phyloP scores from a whole-genome alignment of 2,888 invertebrate genomes.

The Rapana venosa region DNA sequence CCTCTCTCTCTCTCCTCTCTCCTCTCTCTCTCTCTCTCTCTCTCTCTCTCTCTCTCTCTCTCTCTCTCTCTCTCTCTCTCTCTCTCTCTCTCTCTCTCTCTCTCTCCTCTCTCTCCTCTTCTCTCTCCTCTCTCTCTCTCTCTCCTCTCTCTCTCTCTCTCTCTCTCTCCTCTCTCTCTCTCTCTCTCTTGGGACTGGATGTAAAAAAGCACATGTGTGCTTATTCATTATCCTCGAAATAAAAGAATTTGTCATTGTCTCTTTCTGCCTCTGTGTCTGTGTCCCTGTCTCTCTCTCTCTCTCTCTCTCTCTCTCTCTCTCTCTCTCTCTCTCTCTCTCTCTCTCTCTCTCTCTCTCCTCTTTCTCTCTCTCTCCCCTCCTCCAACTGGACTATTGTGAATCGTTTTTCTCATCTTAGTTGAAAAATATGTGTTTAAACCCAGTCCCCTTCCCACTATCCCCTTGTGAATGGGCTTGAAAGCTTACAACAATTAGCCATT shows the following conservation, averaged over 20 bases:
- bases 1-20: background rate
- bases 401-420: too few relatives aligned
- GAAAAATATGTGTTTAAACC: too few relatives aligned
- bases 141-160: background rate
- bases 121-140: background rate
- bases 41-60: background rate
- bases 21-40: background rate
- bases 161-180: background rate
- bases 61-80: slow-evolving; percentile 6
- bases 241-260: background rate
- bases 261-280: background rate
- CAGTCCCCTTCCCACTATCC: too few relatives aligned
- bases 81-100: background rate
- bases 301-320: background rate
- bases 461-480: too few relatives aligned
- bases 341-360: background rate
- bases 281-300: background rate
- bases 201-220: too few relatives aligned
- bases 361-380: background rate
- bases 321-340: background rate
- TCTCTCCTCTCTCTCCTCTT: background rate
- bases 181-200: too few relatives aligned
- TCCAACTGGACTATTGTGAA: too few relatives aligned
- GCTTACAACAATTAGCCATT: too few relatives aligned
- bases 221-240: too few relatives aligned